Evolutionary conservation across 2,888 invertebrate species (phyloP).

Genomic region (Drosophila austrosaltans): DNA sequence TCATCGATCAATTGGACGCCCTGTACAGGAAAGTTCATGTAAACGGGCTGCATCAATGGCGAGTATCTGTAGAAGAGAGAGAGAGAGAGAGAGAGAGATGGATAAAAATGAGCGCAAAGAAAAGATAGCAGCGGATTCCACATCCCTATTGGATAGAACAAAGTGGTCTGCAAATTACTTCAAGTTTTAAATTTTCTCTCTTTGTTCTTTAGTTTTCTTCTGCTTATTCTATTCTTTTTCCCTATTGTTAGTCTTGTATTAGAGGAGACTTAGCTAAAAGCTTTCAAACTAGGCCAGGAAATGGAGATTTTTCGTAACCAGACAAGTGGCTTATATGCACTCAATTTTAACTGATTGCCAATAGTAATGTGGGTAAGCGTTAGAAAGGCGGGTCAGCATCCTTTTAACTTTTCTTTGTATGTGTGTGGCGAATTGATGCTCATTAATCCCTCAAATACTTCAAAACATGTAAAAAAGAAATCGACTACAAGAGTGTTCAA

Average conservation of each 20-base stretch:
- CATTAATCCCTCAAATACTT: conserved; percentile 78
- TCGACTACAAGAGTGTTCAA: conserved; percentile 73
- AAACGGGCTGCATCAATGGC: conserved; percentile 79
- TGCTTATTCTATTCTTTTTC: not conserved
- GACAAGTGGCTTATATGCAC: conserved; percentile 74
- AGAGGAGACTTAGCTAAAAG: conserved; percentile 61
- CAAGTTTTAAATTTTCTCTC: conserved; percentile 26
- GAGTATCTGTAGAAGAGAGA: conserved; percentile 73
- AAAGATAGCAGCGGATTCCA: conserved; percentile 1
- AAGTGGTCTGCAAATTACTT: conserved; percentile 65
- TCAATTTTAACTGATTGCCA: conserved; percentile 55
- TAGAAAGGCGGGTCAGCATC: conserved; percentile 33
- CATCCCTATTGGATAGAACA: conserved; percentile 8
- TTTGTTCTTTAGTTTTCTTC: not conserved
- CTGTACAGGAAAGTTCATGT: conserved; percentile 77
- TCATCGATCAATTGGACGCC: conserved; percentile 78
- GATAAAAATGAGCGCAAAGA: conserved; percentile 34
- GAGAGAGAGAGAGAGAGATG: not conserved
- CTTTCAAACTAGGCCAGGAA: conserved; percentile 68
- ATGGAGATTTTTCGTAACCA: conserved; percentile 52
- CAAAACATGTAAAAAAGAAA: conserved; percentile 62
- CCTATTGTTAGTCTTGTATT: conserved; percentile 57
- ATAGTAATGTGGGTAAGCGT: conserved; percentile 38
- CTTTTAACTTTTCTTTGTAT: conserved; percentile 64
- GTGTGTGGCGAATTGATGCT: conserved; percentile 70